Percentiles rank a stretch among this genome's conserved stretches.
Conservation (phyloP, 2,888 invertebrate species). For the Torymus tubicola region DNA sequence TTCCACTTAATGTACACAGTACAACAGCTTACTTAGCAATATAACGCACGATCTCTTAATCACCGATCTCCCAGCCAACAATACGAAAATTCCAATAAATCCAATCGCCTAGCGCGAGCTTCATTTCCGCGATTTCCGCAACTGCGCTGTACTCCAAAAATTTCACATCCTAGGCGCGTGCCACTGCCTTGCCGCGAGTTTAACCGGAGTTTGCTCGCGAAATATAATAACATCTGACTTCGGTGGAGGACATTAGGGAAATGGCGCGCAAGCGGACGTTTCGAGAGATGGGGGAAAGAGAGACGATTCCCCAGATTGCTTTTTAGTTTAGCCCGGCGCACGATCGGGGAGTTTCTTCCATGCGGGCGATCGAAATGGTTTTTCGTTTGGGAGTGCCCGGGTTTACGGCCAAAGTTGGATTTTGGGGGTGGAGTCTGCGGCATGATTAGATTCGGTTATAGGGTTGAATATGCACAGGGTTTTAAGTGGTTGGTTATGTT, state of each 20-base stretch:
- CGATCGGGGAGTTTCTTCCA: conserved; percentile 1
- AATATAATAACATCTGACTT: conserved; percentile 75
- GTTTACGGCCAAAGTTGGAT: neutral
- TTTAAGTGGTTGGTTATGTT: no score
- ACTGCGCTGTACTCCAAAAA: neutral
- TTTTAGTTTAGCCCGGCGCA: conserved; percentile 14
- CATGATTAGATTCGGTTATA: no score
- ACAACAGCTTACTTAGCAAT: no score
- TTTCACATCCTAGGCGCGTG: conserved; percentile 53
- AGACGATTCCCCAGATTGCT: conserved; percentile 42
- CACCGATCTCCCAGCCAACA: no score
- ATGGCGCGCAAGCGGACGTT: conserved; percentile 60
- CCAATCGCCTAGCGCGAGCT: no score
- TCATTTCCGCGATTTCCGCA: no score
- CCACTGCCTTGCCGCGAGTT: conserved; percentile 63
- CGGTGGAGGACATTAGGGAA: conserved; percentile 76
- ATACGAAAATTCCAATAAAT: no score
- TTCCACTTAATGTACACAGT: no score
- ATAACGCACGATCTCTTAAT: no score
- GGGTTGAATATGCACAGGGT: no score
- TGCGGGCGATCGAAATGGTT: conserved; percentile 22
- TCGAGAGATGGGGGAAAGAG: no score
- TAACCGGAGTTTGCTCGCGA: conserved; percentile 74
- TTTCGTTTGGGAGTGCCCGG: neutral
- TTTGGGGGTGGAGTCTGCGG: no score